Evolutionary conservation across 2,888 invertebrate genomes (phyloP), one percentile per base, ranked within the genome.

Genomic region (Drosophila pseudotakahashii): DNA sequence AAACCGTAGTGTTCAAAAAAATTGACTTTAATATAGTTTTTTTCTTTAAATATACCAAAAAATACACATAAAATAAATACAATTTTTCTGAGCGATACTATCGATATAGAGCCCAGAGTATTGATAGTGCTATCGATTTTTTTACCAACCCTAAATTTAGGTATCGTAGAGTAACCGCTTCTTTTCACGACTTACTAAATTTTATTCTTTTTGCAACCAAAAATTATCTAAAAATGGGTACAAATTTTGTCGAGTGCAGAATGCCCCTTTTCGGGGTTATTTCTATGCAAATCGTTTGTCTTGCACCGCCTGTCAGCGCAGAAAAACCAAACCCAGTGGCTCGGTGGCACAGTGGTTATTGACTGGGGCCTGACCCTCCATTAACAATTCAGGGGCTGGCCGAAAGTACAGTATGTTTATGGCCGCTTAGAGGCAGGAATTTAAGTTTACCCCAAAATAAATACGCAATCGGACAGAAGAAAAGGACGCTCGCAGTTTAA

Each of bases 221-320:
- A 11, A 13, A 36, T 36, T 11, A 4, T 1, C 2, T 3, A 2
- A 13, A 36, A 16, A 41, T 10, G 3, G 9, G 2, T 26, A 10
- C 10, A 0, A 4, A 14, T 32, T 47, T 55, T 7, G 1, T 1
- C 0, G 10, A 58, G 58, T 53, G 58, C 6, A 19, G 3, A 7
- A 5, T 3, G 1, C 4, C 26, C 14, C 41, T 2, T 3, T 14
- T 14, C n/a, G 5, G 55, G 16, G 7, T 4, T 16, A 39, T 14
- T 51, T 45, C 51, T 26, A 58, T 57, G 67, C 44, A 69, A 69
- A 69, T 67, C 55, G 58, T 69, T 69, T 55, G 45, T 54, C 54
- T 41, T 58, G 61, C 62, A 62, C 59, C 59, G 61, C 60, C 60
- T 45, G 59, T 37, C 36, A 30, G 59, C 37, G 59, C 39, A 19